phyloP scores from a whole-genome alignment of 2,888 invertebrate species.

The Drosophila testacea region DNA sequence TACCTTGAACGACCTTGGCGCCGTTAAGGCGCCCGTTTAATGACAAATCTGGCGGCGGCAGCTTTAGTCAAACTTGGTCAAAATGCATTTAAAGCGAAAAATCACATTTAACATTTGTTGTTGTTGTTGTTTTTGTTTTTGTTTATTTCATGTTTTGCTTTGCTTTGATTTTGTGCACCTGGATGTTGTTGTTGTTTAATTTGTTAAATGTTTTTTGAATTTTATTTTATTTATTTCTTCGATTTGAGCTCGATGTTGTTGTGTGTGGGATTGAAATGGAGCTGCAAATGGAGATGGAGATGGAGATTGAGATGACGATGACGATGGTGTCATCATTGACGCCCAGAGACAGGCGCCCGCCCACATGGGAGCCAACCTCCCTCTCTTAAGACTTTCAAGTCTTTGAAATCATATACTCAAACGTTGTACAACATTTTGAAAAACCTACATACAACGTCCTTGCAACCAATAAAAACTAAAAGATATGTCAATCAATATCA shows the following conservation, averaged over 20 bases:
- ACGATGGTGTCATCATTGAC: constrained; percentile 71
- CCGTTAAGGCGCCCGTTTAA: constrained; percentile 62
- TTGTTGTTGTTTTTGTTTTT: too few species aligned
- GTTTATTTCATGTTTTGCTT: constrained; percentile 10
- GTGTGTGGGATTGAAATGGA: constrained; percentile 50
- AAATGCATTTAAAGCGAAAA: constrained; percentile 67
- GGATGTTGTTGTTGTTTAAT: constrained; percentile 10
- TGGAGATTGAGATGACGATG: constrained; percentile 11
- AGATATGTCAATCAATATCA: background rate
- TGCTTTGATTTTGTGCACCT: constrained; percentile 52
- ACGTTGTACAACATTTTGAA: constrained; percentile 9
- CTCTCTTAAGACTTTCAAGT: background rate
- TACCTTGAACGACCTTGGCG: constrained; percentile 79
- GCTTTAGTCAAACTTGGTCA: constrained; percentile 70
- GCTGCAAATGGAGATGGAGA: constrained; percentile 15
- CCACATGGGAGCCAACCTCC: constrained; percentile 18
- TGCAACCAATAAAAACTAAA: constrained; percentile 21
- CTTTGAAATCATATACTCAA: constrained; percentile 32
- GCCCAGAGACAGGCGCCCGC: constrained; percentile 41
- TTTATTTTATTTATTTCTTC: constrained; percentile 16
- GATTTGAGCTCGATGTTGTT: constrained; percentile 2
- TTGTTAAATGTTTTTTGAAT: constrained; percentile 21
- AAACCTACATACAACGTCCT: constrained; percentile 70
- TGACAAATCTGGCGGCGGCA: constrained; percentile 39
- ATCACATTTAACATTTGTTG: constrained; percentile 48